Base-by-base conservation (phyloP, 1,140 invertebrate species). In the Ruditapes philippinarum region DNA sequence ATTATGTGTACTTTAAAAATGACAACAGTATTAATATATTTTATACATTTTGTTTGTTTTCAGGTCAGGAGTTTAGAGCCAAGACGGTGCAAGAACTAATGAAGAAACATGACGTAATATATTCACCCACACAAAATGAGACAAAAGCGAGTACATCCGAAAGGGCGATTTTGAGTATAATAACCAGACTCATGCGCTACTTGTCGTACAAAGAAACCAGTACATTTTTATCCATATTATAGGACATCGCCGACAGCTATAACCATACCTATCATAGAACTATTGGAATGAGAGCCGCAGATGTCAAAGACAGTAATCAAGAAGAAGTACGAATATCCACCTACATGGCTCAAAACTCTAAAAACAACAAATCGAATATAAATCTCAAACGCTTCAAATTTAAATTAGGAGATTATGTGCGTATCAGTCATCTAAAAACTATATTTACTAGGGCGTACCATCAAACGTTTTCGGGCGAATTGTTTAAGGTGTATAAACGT, bases 211-310 rank as follows among this genome's bases (percentile, higher is more conserved):
- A 74, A 12, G 70, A 74, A 22, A n/a, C 9, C 31, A 31, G 36
- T 40, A 14, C 70, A 22, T 74, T 31, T 74, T 33, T 74, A 22
- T 33, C 28, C 9, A 40, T 74, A 19, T n/a, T 74, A 33, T 33
- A 74, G 38, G 31, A 33, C 31, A 74, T 74, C 9, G 70, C 70
- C 31, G 9, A 74, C 70, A 74, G 70, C n/a, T 74, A 74, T 33
- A 74, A 74, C n/a, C 70, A 31, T 36, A 74, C 70, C 22, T 74
- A 74, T 74, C 62, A 65, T 31, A 73, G 70, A 40, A 73, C 70
- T 25, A 73, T 73, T 12, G 70, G 36, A 36, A 73, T 38, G 36
- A 73, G 28, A 38, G 19, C 25, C 36, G 12, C 70, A 11, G 36
- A 73, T 73, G 70, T 73, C 70, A 73, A 73, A 38, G 36, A 73